These are phyloP conservation scores for Syritta pipiens DNA, from an alignment of 2,888 invertebrate species.

Conservation along the genomic window DNA sequence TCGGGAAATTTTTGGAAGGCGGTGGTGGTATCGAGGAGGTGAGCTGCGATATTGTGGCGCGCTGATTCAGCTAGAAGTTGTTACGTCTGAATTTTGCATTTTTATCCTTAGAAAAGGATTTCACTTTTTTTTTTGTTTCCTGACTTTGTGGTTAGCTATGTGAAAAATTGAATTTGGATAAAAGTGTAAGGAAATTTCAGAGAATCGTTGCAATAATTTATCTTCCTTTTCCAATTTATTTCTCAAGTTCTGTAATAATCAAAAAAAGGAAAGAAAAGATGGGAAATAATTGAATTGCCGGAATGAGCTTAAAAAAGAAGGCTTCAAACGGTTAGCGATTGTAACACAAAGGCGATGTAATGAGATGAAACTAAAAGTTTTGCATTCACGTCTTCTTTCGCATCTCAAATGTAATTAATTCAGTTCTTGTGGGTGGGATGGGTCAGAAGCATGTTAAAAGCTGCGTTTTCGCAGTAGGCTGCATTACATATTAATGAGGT, in stretches of 20 bases:
- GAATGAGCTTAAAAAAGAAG: conserved; percentile 51
- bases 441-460: too few relatives aligned
- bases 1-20: conserved; percentile 43
- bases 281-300: conserved; percentile 47
- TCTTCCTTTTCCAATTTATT: conserved; percentile 21
- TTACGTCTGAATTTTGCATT: conserved; percentile 42
- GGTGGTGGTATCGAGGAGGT: conserved; percentile 39
- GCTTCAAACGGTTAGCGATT: conserved; percentile 28
- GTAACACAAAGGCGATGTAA: conserved; percentile 52
- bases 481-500: too few relatives aligned
- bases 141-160: conserved; percentile 60
- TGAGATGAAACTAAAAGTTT: conserved; percentile 19
- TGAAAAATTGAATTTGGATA: conserved; percentile 66
- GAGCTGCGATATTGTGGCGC: conserved; percentile 45
- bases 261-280: not conserved
- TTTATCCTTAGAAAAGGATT: conserved; percentile 21
- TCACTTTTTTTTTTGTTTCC: not conserved
- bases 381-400: not conserved
- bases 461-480: too few relatives aligned
- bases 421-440: too few relatives aligned
- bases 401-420: conserved; percentile 5
- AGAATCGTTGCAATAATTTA: conserved; percentile 59
- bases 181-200: conserved; percentile 52
- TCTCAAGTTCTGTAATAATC: conserved; percentile 2
- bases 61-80: conserved; percentile 65